phyloP scores from a whole-genome alignment of 2,888 invertebrate genomes.

The Cheilosia soror region DNA sequence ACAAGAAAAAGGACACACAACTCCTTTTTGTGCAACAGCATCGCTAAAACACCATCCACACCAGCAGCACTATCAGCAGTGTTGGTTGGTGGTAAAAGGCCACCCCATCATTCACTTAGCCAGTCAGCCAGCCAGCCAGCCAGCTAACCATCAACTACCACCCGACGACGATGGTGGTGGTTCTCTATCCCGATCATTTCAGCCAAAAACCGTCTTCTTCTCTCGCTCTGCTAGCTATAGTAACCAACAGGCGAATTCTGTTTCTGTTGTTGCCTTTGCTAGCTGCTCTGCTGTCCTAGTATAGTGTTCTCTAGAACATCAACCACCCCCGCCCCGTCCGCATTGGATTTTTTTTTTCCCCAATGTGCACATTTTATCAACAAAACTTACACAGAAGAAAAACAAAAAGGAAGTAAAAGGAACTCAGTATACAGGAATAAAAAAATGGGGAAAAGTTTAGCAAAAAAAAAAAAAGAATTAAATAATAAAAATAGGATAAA shows the following conservation, averaged over 20 bases:
- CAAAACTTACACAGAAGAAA: constrained; percentile 57
- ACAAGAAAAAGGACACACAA: constrained; percentile 77
- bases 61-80: constrained; percentile 36
- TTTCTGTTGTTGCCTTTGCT: constrained; percentile 56
- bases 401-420: constrained; percentile 32
- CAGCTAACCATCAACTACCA: not conserved
- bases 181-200: constrained; percentile 42
- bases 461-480: constrained; percentile 57
- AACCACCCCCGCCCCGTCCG: not conserved
- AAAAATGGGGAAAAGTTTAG: constrained; percentile 66
- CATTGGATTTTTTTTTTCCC: constrained; percentile 21
- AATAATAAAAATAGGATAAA: constrained; percentile 54
- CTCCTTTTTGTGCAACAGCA: constrained; percentile 75
- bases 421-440: constrained; percentile 36
- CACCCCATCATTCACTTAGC: constrained; percentile 50
- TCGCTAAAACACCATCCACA: constrained; percentile 57
- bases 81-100: constrained; percentile 20
- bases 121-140: constrained; percentile 44
- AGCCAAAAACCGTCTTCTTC: constrained; percentile 60
- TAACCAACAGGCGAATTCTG: constrained; percentile 48
- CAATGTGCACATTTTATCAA: constrained; percentile 58
- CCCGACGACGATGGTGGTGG: constrained; percentile 2
- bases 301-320: constrained; percentile 46
- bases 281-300: constrained; percentile 54
- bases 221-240: constrained; percentile 34